Base-by-base conservation (phyloP, 2,888 invertebrate genomes). In the Eubasilissa splendida region DNA sequence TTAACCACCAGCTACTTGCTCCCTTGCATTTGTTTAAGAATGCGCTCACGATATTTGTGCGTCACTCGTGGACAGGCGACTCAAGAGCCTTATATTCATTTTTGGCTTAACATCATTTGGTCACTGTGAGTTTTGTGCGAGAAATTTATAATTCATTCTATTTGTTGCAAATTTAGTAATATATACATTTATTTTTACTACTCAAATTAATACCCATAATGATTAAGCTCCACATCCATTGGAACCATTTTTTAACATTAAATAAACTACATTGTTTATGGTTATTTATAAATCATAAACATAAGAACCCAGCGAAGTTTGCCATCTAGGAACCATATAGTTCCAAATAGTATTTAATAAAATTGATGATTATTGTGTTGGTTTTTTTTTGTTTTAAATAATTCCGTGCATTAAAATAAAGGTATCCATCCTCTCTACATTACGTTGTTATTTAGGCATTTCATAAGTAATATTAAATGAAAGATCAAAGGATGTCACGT, bases 21-120 rank as follows among this genome's bases (percentile, higher is more conserved):
- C 50, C 77, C 75, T 74, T 82, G 82, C 82, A 82, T 82, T 82
- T 82, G 82, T 80, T 80, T 80, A 80, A 82, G 75, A 82, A 82
- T 82, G 82, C 82, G 79, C 76, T 76, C 68, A 75, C 54, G 60
- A 74, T 60, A 65, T 73, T 78, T 75, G 42, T 75, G 71, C 78
- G 76, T 65, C 74, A 79, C 79, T 79, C 70, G 63, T 60, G 60
- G 74, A 73, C 74, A 79, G 74, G 74, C 79, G 73, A 79, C 78
- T 78, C 73, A 14, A 50, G 33, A n/a, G 79, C 75, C 76, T 80
- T 59, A 60, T 77, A 66, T 77, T 68, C 31, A 77, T 76, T 79
- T 42, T 76, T 80, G 79, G 79, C 76, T 80, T 65, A 50, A 58
- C 65, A 80, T 76, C 65, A 60, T 53, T 56, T 10, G 52, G 74